These are phyloP conservation scores for Gortyna flavago DNA, from an alignment of 2,888 invertebrate species.

Conservation along the genomic window DNA sequence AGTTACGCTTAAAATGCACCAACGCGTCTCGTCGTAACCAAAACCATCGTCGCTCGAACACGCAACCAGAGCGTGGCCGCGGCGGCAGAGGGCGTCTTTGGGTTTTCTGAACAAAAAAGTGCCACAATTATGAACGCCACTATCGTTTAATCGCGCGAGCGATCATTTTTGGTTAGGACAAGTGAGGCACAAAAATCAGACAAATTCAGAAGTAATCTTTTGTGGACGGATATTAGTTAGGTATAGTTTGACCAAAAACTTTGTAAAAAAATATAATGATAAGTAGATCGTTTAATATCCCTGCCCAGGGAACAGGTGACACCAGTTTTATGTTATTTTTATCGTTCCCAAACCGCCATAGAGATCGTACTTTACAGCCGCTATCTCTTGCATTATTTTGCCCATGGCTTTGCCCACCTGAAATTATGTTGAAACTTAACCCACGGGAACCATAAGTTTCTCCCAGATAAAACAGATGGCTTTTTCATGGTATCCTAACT, in stretches of 20 bases:
- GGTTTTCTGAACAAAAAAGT: background rate
- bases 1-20: background rate
- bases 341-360: conserved; percentile 32
- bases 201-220: background rate
- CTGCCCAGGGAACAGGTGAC: conserved; percentile 1
- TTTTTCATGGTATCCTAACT: conserved; percentile 37
- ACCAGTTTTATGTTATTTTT: conserved; percentile 34
- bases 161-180: background rate
- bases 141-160: background rate
- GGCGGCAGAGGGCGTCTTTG: background rate
- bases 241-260: too few relatives aligned
- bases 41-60: background rate
- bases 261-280: background rate
- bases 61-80: background rate
- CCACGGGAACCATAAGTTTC: conserved; percentile 55
- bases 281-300: background rate
- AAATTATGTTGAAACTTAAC: conserved; percentile 51
- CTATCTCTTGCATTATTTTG: conserved; percentile 59
- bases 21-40: background rate
- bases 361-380: conserved; percentile 26
- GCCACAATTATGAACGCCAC: background rate
- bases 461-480: conserved; percentile 48
- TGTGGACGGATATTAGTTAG: background rate
- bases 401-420: conserved; percentile 44
- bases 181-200: background rate